Percentiles rank a stretch among this genome's conserved stretches.
Conservation (phyloP, 2,888 invertebrate species). For the Drosophila pseudotalamancana region DNA sequence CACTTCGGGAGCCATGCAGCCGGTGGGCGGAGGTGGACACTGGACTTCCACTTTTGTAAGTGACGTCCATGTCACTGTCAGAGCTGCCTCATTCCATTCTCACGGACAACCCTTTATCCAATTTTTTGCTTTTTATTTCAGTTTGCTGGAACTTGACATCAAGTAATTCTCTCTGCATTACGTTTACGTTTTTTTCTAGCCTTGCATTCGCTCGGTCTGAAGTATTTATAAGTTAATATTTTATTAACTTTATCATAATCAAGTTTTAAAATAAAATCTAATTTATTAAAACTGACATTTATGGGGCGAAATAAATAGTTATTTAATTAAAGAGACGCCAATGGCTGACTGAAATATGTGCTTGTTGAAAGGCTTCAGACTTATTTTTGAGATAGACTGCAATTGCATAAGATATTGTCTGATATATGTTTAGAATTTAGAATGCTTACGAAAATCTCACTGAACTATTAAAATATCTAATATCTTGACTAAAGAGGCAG, state of each 20-base stretch:
- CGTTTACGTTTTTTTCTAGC: slow-evolving; percentile 20
- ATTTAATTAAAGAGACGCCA: neutral
- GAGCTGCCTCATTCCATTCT: slow-evolving; percentile 42
- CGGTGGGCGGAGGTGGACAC: slow-evolving; percentile 22
- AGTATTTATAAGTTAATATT: slow-evolving; percentile 15
- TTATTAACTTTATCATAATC: slow-evolving; percentile 1
- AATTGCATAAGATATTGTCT: no score
- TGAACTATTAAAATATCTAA: no score
- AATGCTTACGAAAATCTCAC: no score
- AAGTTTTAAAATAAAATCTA: neutral
- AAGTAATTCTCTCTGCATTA: slow-evolving; percentile 26
- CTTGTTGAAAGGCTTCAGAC: no score
- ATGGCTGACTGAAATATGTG: no score
- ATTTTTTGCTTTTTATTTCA: slow-evolving; percentile 18
- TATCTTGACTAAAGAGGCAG: no score
- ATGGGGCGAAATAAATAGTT: neutral
- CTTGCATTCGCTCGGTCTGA: neutral
- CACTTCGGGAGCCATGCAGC: slow-evolving; percentile 49
- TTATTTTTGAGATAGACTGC: no score
- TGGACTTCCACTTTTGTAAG: slow-evolving; percentile 71
- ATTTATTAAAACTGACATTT: neutral
- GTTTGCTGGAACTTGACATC: slow-evolving; percentile 29
- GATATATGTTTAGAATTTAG: no score
- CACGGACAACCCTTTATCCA: slow-evolving; percentile 27
- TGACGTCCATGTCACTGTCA: slow-evolving; percentile 78